Evolutionary conservation across 2,888 invertebrate genomes (phyloP), one percentile per base, ranked within the genome.

Genomic region (Caenorhabditis japonica): DNA sequence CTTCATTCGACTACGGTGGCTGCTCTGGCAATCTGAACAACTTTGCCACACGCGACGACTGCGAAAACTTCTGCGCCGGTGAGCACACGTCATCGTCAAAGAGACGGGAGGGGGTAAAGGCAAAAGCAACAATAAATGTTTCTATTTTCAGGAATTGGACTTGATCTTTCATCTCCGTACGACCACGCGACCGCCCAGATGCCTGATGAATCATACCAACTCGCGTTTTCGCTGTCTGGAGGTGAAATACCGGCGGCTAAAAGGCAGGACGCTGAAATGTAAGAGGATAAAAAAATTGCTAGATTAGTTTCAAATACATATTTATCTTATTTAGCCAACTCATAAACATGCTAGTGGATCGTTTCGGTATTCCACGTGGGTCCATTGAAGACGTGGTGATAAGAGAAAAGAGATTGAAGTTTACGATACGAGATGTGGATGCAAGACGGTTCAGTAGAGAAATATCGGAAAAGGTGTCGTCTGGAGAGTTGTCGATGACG

Each of bases 1-100:
- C 58, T 49, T 60, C 64, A 13, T 85, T 85, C 60, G 64, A 79
- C 2, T 85, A 83, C 44, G 79, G 82, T 12, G 85, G 85, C n/a
- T 85, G 85, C 51, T 73, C 76, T 3, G 85, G 85, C 39, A 85
- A 85, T 46, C 53, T 80, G 55, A 85, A 85, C 64, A 85, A 85
- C 62, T 85, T 85, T 58, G 78, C 74, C 13, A 78, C 78, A 3
- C 39, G 58, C 13, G 75, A 61, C 15, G 84, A 82, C 46, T 85
- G 85, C 64, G 66, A 79, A 15, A 68, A 73, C 19, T 83, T 78
- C 60, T 80, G 81, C 61, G 72, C 71, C 25, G 71, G 62, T 64
- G 27, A 53, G 52, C 27, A 12, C 25, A 33, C 34, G 21, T 34
- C n/a, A 15, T 17, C 15, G 25, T 34, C 15, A 21, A n/a, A n/a